A percentile compares a stretch with the other conserved stretches of the same genome.
These are phyloP conservation scores for Drosophila neocordata DNA, from an alignment of 1,140 invertebrate species.

Conservation along the genomic window DNA sequence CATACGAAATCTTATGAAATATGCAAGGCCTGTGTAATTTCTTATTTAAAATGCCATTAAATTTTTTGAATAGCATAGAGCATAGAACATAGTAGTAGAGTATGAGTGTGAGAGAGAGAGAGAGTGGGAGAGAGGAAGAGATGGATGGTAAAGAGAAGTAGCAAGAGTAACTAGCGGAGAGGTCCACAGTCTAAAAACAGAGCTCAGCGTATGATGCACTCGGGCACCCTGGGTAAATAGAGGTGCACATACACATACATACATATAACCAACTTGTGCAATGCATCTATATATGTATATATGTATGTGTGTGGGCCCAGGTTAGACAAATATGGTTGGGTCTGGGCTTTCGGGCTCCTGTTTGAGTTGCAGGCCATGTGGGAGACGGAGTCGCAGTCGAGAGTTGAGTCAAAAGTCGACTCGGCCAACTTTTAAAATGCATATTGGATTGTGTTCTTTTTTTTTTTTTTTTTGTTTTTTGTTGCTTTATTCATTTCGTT, in stretches of 20 bases:
- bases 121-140: constrained; percentile 11
- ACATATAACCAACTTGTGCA: constrained; percentile 29
- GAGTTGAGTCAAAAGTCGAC: constrained; percentile 45
- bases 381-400: constrained; percentile 44
- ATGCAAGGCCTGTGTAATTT: constrained; percentile 81
- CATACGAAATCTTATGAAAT: constrained; percentile 82
- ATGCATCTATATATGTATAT: constrained; percentile 20
- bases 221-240: constrained; percentile 69
- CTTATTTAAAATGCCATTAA: constrained; percentile 83
- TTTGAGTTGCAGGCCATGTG: constrained; percentile 75
- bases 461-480: neutral
- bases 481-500: neutral
- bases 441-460: constrained; percentile 73
- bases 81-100: constrained; percentile 13
- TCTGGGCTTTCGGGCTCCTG: constrained; percentile 64
- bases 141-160: neutral
- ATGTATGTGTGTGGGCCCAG: constrained; percentile 57
- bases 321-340: constrained; percentile 78
- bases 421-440: constrained; percentile 72
- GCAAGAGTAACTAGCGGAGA: constrained; percentile 9
- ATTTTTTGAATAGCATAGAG: constrained; percentile 82
- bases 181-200: constrained; percentile 65
- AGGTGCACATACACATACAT: constrained; percentile 38
- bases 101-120: neutral
- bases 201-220: constrained; percentile 70